Evolutionary conservation across 2,797 vertebrate species (phyloP).

Genomic region (Phrynocephalus forsythii): DNA sequence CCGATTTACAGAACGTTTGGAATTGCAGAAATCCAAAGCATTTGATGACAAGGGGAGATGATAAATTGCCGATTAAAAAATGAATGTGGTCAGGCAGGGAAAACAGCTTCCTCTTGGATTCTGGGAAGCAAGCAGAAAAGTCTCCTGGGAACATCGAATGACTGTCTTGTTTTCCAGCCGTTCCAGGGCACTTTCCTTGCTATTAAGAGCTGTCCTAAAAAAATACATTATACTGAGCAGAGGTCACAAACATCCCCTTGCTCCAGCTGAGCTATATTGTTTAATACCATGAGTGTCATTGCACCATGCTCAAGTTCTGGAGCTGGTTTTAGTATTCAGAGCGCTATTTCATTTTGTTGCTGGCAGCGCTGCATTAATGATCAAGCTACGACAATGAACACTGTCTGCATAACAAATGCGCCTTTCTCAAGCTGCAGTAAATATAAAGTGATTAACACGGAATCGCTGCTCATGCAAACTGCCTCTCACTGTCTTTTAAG

Average conservation of each 20-base stretch:
- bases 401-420: slow-evolving; percentile 79
- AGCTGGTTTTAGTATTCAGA: slow-evolving; percentile 74
- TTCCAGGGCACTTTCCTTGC: slow-evolving; percentile 48
- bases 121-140: slow-evolving; percentile 49
- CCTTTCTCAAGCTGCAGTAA: slow-evolving; percentile 78
- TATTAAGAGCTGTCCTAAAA: slow-evolving; percentile 63
- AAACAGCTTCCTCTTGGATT: slow-evolving; percentile 62
- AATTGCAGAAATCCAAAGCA: slow-evolving; percentile 72
- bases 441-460: slow-evolving; percentile 77
- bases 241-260: slow-evolving; percentile 64
- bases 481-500: slow-evolving; percentile 64
- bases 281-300: slow-evolving; percentile 70
- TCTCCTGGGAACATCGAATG: slow-evolving; percentile 58
- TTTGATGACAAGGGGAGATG: slow-evolving; percentile 54
- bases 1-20: slow-evolving; percentile 59
- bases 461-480: slow-evolving; percentile 72
- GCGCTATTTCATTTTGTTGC: slow-evolving; percentile 78
- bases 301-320: slow-evolving; percentile 61
- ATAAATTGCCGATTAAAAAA: slow-evolving; percentile 65
- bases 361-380: slow-evolving; percentile 75
- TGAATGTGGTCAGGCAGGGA: slow-evolving; percentile 49
- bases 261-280: slow-evolving; percentile 56
- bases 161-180: slow-evolving; percentile 54
- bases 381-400: slow-evolving; percentile 76
- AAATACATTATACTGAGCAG: slow-evolving; percentile 56